These are phyloP conservation scores for Pyrrhosoma nymphula DNA, from an alignment of 2,888 invertebrate genomes.

Conservation along the genomic window DNA sequence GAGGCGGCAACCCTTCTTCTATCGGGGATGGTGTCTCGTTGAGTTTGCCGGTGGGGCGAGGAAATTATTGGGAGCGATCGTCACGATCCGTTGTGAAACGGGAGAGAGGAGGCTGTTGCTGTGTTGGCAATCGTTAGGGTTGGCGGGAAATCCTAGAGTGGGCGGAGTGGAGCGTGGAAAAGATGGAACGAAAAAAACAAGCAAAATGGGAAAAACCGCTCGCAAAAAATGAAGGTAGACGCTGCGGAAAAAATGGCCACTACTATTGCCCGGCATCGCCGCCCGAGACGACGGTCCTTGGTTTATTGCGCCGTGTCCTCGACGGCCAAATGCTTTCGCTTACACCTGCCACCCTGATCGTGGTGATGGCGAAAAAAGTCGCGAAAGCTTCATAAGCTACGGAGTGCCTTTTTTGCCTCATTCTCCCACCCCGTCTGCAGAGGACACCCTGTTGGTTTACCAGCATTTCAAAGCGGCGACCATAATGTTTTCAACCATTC, in stretches of 20 bases:
- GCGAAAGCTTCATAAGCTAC: not conserved
- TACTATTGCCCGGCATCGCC: not conserved
- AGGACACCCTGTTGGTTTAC: too few relatives aligned
- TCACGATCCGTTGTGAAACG: too few relatives aligned
- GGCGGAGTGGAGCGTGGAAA: not conserved
- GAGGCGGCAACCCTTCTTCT: too few relatives aligned
- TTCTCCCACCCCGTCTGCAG: not conserved
- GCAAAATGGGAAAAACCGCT: not conserved
- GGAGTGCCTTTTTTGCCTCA: not conserved
- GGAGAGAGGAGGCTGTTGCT: too few relatives aligned
- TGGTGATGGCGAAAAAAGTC: not conserved
- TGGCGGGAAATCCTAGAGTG: not conserved
- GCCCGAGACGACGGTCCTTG: not conserved
- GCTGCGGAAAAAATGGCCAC: not conserved
- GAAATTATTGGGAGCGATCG: too few relatives aligned
- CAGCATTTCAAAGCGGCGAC: too few relatives aligned
- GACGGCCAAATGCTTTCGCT: not conserved
- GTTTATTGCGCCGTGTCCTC: not conserved
- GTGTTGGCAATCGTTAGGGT: too few relatives aligned
- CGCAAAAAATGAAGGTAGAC: not conserved
- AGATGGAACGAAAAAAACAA: not conserved
- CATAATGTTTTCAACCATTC: too few relatives aligned
- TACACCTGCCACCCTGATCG: not conserved
- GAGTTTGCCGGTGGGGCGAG: too few relatives aligned
- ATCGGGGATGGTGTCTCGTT: too few relatives aligned